A percentile compares a stretch with the other conserved stretches of the same genome.
Conservation (phyloP, 2,888 invertebrate genomes). For the Tolmerus cingulatus region DNA sequence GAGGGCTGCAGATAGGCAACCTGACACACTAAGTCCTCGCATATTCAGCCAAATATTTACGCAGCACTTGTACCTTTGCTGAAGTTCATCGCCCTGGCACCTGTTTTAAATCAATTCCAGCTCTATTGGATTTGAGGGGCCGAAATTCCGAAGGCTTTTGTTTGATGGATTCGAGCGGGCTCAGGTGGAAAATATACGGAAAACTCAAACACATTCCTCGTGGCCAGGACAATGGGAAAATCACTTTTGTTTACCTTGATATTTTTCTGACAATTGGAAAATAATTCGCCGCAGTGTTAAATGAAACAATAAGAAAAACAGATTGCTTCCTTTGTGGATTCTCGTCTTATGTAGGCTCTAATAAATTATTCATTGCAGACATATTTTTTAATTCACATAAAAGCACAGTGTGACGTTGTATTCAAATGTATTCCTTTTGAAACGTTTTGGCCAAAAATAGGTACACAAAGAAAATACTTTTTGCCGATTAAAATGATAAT, state of each 20-base stretch:
- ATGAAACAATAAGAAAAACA: neutral
- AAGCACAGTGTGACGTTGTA: neutral
- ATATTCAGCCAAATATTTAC: neutral
- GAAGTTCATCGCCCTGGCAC: constrained; percentile 1
- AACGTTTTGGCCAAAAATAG: neutral
- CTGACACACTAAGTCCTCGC: neutral
- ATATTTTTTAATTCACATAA: neutral
- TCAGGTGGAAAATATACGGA: neutral
- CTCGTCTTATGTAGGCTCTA: neutral
- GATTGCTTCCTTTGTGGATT: neutral
- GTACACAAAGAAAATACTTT: neutral
- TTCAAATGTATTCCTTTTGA: neutral
- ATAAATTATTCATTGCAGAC: neutral
- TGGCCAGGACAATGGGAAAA: neutral
- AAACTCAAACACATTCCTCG: neutral
- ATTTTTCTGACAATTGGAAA: neutral
- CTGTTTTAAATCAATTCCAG: neutral
- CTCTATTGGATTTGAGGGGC: neutral
- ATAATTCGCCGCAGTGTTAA: neutral
- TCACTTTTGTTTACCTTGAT: neutral
- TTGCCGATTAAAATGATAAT: neutral
- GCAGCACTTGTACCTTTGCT: neutral
- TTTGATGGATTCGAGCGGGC: neutral
- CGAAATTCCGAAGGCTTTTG: neutral
- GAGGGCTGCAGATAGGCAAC: neutral